A percentile compares a stretch with the other conserved stretches of the same genome.
Conservation (phyloP, 2,797 vertebrate species). For the Momotus momota region DNA sequence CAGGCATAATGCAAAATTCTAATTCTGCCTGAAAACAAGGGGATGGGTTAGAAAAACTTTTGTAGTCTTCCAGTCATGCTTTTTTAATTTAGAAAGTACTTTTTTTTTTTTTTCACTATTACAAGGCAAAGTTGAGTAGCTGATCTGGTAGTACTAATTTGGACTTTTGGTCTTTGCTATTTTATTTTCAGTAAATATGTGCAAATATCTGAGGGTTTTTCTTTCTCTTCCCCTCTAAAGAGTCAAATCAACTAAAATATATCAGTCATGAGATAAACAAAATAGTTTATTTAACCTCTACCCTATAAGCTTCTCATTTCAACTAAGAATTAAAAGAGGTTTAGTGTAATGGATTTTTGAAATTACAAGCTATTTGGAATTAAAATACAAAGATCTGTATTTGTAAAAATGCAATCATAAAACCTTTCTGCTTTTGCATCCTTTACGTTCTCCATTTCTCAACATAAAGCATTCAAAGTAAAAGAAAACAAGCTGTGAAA, state of each 20-base stretch:
- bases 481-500: conserved; percentile 31
- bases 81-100: not conserved
- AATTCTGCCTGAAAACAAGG: not conserved
- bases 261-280: conserved; percentile 18
- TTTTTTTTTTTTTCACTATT: not conserved
- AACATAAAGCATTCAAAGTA: not conserved
- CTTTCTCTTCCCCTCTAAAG: not conserved
- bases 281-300: conserved; percentile 42
- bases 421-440: not conserved
- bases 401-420: not conserved
- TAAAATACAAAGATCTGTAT: conserved; percentile 11
- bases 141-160: not conserved
- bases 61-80: not conserved
- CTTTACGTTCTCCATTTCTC: not conserved
- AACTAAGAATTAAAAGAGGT: not conserved
- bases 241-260: not conserved
- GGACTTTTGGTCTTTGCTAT: not conserved
- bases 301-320: conserved; percentile 17
- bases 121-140: not conserved
- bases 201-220: not conserved
- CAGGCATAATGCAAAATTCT: not conserved
- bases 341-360: conserved; percentile 41
- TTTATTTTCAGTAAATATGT: conserved; percentile 24
- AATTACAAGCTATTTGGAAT: conserved; percentile 12
- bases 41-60: not conserved